These are phyloP conservation scores for Ctenosaura bakeri DNA, from an alignment of 2,797 vertebrate species.

Conservation along the genomic window DNA sequence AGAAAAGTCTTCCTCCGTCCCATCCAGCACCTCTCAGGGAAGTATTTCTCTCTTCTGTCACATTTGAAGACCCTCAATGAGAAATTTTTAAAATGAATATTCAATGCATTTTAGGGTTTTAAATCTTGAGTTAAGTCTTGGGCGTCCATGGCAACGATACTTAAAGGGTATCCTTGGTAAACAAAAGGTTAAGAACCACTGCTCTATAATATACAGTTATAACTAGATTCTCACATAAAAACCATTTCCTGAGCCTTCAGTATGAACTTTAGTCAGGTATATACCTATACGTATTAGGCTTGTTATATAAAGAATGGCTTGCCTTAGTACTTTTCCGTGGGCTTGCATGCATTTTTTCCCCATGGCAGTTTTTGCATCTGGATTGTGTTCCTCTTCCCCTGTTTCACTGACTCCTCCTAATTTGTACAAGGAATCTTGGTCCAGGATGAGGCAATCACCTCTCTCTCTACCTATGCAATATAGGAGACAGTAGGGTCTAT, in stretches of 20 bases:
- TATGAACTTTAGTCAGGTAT: not conserved
- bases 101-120: no score
- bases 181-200: no score
- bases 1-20: no score
- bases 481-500: not conserved
- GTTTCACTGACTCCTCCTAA: not conserved
- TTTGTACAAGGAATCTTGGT: not conserved
- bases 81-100: no score
- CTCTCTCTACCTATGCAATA: not conserved
- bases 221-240: not conserved
- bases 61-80: no score
- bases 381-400: not conserved
- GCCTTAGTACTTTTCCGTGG: not conserved
- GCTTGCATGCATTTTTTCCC: not conserved
- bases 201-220: not conserved
- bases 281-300: not conserved
- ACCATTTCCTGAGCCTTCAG: not conserved
- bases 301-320: not conserved
- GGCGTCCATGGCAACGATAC: no score
- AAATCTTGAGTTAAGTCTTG: no score
- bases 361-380: not conserved
- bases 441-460: not conserved
- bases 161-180: no score
- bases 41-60: no score
- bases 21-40: no score